Percentiles rank a stretch among this genome's conserved stretches.
phyloP scores from a whole-genome alignment of 1,140 invertebrate species.

The Conus betulinus region DNA sequence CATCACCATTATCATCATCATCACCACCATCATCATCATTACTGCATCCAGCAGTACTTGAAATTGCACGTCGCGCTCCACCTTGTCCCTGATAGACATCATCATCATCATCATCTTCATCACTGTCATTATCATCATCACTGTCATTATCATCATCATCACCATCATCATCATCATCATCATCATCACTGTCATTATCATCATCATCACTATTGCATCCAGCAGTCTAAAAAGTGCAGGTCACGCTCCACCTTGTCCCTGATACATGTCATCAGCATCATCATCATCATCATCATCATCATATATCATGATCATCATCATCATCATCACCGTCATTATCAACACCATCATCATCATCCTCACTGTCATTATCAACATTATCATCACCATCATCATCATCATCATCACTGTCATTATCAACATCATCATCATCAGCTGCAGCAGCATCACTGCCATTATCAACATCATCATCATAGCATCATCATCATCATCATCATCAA shows the following conservation, averaged over 20 bases:
- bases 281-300: slow-evolving; percentile 76
- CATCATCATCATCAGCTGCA: slow-evolving; percentile 79
- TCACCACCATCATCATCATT: slow-evolving; percentile 87
- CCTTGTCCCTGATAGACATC: slow-evolving; percentile 74
- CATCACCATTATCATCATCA: slow-evolving; percentile 88
- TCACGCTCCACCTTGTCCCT: slow-evolving; percentile 83
- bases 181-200: too few relatives aligned
- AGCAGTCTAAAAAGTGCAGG: slow-evolving; percentile 90
- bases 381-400: slow-evolving; percentile 87
- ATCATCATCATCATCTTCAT: too few relatives aligned
- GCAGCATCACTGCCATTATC: too few relatives aligned
- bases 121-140: too few relatives aligned
- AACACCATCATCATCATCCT: too few relatives aligned
- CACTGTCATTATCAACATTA: too few relatives aligned
- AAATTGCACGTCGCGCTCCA: slow-evolving; percentile 90
- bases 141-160: too few relatives aligned
- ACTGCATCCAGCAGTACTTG: slow-evolving; percentile 86
- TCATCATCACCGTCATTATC: slow-evolving; percentile 82
- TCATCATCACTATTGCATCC: too few relatives aligned
- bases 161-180: too few relatives aligned
- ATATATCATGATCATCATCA: slow-evolving; percentile 94
- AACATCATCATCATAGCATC: too few relatives aligned
- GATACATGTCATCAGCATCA: slow-evolving; percentile 16
- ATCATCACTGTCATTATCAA: slow-evolving; percentile 90
- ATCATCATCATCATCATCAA: too few relatives aligned